Base-by-base conservation (phyloP, 2,797 vertebrate genomes). In the Notolepis coatsorum region DNA sequence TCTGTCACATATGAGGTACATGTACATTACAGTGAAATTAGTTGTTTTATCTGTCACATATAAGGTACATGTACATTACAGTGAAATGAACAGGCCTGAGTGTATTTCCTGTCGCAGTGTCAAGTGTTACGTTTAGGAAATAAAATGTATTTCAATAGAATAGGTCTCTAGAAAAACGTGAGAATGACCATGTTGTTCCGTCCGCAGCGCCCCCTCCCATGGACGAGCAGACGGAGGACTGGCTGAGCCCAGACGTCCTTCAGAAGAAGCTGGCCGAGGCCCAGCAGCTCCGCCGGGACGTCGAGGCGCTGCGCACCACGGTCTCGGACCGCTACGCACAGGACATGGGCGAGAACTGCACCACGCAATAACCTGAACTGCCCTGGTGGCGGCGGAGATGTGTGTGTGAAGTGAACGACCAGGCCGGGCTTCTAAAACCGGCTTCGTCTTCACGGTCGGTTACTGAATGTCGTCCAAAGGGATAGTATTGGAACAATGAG, bases 321-420 rank as follows among this genome's bases (percentile, higher is more conserved):
- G 94, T 99, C 73, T 96, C 96, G 43, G 97, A 99, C 83, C 94
- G 94, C 78, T 99, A 99, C 0, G 98, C 98, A 4, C 97, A 99
- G 91, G 97, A 99, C 87, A 97, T 99, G 98, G 98, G 97, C 37
- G 97, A 99, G 59, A 99, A 98, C 91, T 99, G 98, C 89, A 96
- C 96, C 77, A 96, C 96, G 20, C 98, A 99, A 70, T 99, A 73
- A 82, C 71, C 30, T 18, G 4, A 21, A 20, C 62, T 38, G 12
- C 39, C 12, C 23, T 33, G 17, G 50, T 35, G 21, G 8, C 31
- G n/a, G n/a, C 39, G n/a, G 1, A 41, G 4, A 35, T 2, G 31
- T 7, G 3, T 33, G 2, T 35, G 4, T 8, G 33, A 55, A 7
- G 49, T 64, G 25, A 30, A 17, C 5, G 33, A 37, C 33, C 33